Base-by-base conservation (phyloP, 2,888 invertebrate species). In the Hedya salicella region DNA sequence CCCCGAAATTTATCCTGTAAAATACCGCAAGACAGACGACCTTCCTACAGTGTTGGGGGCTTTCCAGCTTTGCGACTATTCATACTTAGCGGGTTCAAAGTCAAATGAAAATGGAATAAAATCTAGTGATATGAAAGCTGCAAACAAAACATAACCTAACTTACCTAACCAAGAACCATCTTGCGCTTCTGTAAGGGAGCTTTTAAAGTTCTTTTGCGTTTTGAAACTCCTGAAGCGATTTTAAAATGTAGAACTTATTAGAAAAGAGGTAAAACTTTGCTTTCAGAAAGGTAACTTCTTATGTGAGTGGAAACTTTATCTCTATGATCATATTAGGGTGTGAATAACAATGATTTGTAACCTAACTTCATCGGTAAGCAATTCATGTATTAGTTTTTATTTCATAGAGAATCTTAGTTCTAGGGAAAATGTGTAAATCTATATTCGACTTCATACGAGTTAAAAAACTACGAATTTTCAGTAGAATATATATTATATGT, bases 251-350 rank as follows among this genome's bases (percentile, higher is more conserved):
- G 36, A 36, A 36, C 36, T 36, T 36, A 36, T 36, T 36, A 17
- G 39, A 21, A 54, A 52, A 44, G 44, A 16, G 3, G 53, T 48
- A 44, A 32, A 59, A 64, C 50, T 59, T 59, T 36, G 8, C 39
- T 49, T 65, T 65, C 44, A 52, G 57, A 52, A 64, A 56, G 30
- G 30, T 40, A 54, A 54, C 19, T 46, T 39, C 53, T 54, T 57
- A 63, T 63, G 50, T 57, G 56, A 32, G 50, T 42, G 42, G 40
- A 32, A 59, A 52, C 48, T 62, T 48, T 21, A 13, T 36, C 39
- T 54, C 44, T 39, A 52, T 52, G 19, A n/a, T 40, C n/a, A n/a
- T n/a, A n/a, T n/a, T n/a, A 42, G 8, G 44, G 52, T 14, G 42
- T 50, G 14, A 52, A 52, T 50, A 61, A 17, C 30, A 42, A 53